Base-by-base conservation (phyloP, 1,140 invertebrate genomes). In the Archegozetes longisetosus region DNA sequence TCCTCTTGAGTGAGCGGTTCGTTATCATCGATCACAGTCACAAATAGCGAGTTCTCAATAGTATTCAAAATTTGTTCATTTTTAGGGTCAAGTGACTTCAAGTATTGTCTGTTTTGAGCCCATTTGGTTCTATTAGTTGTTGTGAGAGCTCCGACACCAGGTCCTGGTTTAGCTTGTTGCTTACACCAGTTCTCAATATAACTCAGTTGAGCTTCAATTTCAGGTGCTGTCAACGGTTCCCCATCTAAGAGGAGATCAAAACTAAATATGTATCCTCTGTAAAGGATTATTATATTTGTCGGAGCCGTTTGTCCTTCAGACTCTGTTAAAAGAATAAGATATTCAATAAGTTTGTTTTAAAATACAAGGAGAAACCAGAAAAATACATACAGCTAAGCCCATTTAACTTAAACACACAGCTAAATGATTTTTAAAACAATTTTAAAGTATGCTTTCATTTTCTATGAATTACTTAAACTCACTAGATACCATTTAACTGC, bases 201-300 rank as follows among this genome's bases (percentile, higher is more conserved):
- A 56, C 68, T 64, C 14, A 74, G 61, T 52, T 70, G 68, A 6
- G 58, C 23, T 24, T 68, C 63, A 6, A 74, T 49, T 58, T 75
- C 71, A 25, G 68, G 71, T 20, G 68, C 58, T 4, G 68, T 69
- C 3, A 73, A 59, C 6, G 67, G 58, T 32, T 72, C 65, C 6
- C 17, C 32, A 40, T 40, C 17, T 20, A 73, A 70, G 23, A 71
- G 55, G 24, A 61, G 60, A 22, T 72, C 64, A 47, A 74, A 48
- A 23, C 53, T 61, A 63, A 74, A 75, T 22, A 72, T 65, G 25
- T 70, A 67, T 9, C 72, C 73, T 49, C 62, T 58, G 55, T 66
- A 70, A 9, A 71, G 49, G 1, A 72, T 67, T 20, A 72, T 61
- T 4, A 71, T 47, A 64, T 75, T 65, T 4, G 61, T 65, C 6